Evolutionary conservation across 2,113 vertebrate species (phyloP), one percentile per base, ranked within the genome.

Genomic region (Psophia crepitans): DNA sequence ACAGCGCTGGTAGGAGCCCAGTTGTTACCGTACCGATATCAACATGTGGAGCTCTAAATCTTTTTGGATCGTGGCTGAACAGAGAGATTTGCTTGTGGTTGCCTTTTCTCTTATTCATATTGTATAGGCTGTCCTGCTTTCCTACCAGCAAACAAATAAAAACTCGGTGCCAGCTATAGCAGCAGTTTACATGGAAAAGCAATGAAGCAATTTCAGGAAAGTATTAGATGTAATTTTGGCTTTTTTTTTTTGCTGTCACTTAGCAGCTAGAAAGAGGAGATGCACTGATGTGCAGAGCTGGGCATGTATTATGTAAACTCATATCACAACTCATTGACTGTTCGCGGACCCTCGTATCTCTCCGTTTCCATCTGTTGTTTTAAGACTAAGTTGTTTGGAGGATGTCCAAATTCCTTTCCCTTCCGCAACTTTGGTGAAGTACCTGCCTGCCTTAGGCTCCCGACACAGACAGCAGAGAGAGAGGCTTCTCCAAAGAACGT

Each of bases 331-430:
- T 85, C 94, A 96, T 96, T 96, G 93, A 95, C 94, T 96, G 94
- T 60, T 93, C 0, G 6, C 82, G 91, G 94, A 94, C 96, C 94
- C 80, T 78, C 93, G 57, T 96, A 65, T 89, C 65, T 48, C 74
- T 87, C 77, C 61, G 30, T 82, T 96, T 93, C 96, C 96, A 97
- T 97, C 94, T 97, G 96, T 94, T 97, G 84, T 97, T 96, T 95
- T 82, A 91, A 91, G 81, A 78, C 74, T 95, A 79, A 95, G 96
- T 91, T 96, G 84, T 89, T 94, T 96, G 96, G 96, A 96, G 87
- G 35, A 46, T 85, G 84, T 94, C 96, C 96, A 97, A 96, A 96
- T 96, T 83, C 74, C 39, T 84, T 66, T 95, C 57, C 57, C 19
- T 92, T 95, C 79, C 83, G 71, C 78, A 79, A n/a, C 74, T 84